These are phyloP conservation scores for Brachionus sp. DNA, from an alignment of 1,140 invertebrate species.

Conservation along the genomic window DNA sequence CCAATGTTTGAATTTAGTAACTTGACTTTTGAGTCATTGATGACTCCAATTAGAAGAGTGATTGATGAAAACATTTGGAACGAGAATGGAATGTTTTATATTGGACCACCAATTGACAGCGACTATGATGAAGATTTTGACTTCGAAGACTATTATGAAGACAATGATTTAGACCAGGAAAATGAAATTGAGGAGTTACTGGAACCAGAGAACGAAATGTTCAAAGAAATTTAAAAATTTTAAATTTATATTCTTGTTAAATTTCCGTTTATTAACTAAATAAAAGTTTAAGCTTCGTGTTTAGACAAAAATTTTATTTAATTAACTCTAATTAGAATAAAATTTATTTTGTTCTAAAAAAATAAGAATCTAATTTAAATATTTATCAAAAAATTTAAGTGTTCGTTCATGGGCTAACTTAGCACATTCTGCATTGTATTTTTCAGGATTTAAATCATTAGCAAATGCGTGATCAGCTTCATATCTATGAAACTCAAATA, in stretches of 20 bases:
- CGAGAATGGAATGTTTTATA: not conserved
- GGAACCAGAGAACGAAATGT: slow-evolving; percentile 15
- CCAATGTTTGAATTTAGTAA: not conserved
- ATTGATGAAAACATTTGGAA: not conserved
- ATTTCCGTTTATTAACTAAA: not conserved
- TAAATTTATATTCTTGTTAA: not conserved
- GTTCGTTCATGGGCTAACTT: slow-evolving; percentile 11
- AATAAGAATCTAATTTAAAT: not conserved
- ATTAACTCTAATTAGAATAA: not conserved
- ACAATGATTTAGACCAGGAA: not conserved
- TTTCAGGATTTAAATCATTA: slow-evolving; percentile 31
- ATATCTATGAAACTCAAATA: slow-evolving; percentile 38
- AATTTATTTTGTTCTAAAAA: not conserved
- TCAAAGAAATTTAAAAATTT: not conserved
- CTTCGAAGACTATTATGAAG: not conserved
- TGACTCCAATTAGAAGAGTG: not conserved
- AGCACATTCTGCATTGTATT: not conserved
- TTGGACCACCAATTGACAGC: not conserved
- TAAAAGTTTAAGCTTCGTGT: not conserved
- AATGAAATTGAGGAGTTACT: not conserved
- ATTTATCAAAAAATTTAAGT: slow-evolving; percentile 5
- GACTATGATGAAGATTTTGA: not conserved
- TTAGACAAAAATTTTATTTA: not conserved
- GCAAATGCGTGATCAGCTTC: slow-evolving; percentile 31
- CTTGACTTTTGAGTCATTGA: not conserved